Conservation (phyloP, 2,888 invertebrate species). For the Xylota sylvarum region DNA sequence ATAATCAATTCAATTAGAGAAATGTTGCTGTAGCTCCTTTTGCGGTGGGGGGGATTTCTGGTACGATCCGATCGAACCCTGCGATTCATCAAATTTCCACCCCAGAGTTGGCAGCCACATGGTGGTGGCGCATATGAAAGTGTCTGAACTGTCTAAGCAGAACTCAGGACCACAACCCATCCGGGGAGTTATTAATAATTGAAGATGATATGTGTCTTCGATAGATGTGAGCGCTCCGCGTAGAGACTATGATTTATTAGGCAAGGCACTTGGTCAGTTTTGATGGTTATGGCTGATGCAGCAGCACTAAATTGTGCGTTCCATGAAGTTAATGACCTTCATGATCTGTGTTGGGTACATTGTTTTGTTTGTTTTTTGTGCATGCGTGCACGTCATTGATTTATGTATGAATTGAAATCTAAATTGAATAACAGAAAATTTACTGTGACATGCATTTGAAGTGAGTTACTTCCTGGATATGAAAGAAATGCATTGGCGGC, state of each 20-base stretch:
- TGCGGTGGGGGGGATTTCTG: constrained; percentile 3
- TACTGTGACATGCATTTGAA: constrained; percentile 73
- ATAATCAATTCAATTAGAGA: constrained; percentile 76
- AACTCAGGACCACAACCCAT: constrained; percentile 50
- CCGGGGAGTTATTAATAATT: constrained; percentile 74
- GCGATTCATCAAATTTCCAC: constrained; percentile 73
- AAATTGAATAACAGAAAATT: constrained; percentile 72
- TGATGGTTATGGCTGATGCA: constrained; percentile 41
- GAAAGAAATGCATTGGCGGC: constrained; percentile 11
- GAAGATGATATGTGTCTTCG: constrained; percentile 74
- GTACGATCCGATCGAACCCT: constrained; percentile 41
- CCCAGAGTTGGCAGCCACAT: constrained; percentile 26
- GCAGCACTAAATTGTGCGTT: constrained; percentile 23
- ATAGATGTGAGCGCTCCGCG: constrained; percentile 52
- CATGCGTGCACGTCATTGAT: constrained; percentile 62
- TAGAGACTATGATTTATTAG: constrained; percentile 70
- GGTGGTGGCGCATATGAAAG: constrained; percentile 51
- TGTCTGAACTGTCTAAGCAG: constrained; percentile 71
- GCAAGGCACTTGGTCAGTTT: constrained; percentile 55
- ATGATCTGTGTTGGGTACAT: constrained; percentile 19
- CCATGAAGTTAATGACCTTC: constrained; percentile 75
- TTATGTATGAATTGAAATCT: constrained; percentile 74
- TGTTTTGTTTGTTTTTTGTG: constrained; percentile 40
- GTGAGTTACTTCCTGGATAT: constrained; percentile 71
- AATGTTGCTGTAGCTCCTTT: constrained; percentile 11